These are phyloP conservation scores for Agrypnus murinus DNA, from an alignment of 2,888 invertebrate genomes.

Conservation along the genomic window DNA sequence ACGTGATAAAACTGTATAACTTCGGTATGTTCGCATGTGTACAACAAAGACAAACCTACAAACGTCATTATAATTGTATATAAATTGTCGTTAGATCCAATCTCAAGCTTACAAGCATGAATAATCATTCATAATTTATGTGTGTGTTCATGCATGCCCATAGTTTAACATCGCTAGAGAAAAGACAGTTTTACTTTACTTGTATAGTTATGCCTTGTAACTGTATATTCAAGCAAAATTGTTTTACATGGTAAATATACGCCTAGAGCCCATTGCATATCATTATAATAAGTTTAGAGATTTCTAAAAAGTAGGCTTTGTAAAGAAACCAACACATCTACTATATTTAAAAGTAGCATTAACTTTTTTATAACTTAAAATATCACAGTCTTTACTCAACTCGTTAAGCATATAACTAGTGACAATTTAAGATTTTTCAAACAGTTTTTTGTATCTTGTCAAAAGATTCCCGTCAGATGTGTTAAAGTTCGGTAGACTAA, in stretches of 20 bases:
- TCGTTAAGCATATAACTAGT: constrained; percentile 35
- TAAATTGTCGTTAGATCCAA: constrained; percentile 57
- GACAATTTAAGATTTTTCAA: constrained; percentile 40
- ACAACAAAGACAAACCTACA: constrained; percentile 44
- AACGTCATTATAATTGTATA: constrained; percentile 55
- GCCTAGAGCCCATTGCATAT: constrained; percentile 33
- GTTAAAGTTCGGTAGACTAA: constrained; percentile 49
- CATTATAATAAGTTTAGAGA: no score
- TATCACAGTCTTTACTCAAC: constrained; percentile 29
- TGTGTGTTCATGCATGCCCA: constrained; percentile 45
- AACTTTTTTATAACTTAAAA: constrained; percentile 25
- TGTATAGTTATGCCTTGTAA: constrained; percentile 51
- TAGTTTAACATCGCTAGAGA: constrained; percentile 45
- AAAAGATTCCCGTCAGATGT: constrained; percentile 43
- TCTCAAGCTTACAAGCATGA: constrained; percentile 53
- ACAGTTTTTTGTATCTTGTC: constrained; percentile 41
- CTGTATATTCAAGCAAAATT: not conserved
- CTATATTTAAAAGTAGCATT: not conserved
- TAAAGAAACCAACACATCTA: no score
- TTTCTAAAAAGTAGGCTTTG: no score
- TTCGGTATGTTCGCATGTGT: constrained; percentile 19
- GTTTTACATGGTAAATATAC: no score
- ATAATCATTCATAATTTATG: constrained; percentile 57
- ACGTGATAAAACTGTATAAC: constrained; percentile 40
- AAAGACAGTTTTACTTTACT: constrained; percentile 38